Conservation (phyloP, 1,140 invertebrate species). For the Tribolium castaneum region DNA sequence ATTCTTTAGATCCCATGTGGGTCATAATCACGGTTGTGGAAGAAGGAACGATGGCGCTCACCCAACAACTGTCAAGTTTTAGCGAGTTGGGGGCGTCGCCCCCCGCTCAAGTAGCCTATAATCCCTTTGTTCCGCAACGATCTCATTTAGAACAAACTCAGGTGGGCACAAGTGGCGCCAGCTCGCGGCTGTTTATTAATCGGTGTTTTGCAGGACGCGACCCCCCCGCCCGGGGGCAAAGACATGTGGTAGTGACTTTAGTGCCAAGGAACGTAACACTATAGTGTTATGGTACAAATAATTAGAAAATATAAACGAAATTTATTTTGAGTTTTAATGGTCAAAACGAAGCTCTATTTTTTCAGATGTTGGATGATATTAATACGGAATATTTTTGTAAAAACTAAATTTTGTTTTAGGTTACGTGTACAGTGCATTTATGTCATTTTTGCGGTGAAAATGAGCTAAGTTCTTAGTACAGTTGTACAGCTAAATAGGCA, state of each 20-base stretch:
- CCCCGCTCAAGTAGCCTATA: constrained; percentile 44
- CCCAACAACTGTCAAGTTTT: constrained; percentile 61
- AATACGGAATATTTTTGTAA: constrained; percentile 23
- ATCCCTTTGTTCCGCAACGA: constrained; percentile 57
- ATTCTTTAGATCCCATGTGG: constrained; percentile 60
- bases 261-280: constrained; percentile 37
- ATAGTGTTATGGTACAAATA: constrained; percentile 36
- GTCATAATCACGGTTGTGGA: constrained; percentile 61
- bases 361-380: constrained; percentile 12
- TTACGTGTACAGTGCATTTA: constrained; percentile 14
- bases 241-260: constrained; percentile 40
- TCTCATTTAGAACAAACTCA: constrained; percentile 46
- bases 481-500: too few relatives aligned
- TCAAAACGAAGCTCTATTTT: neutral
- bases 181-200: neutral
- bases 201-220: constrained; percentile 43
- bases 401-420: neutral
- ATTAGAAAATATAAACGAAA: neutral
- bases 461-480: too few relatives aligned
- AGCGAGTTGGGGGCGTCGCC: constrained; percentile 56
- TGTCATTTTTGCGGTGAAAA: neutral
- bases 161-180: constrained; percentile 15
- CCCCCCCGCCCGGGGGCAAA: constrained; percentile 37
- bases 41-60: constrained; percentile 60
- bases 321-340: constrained; percentile 3